These are phyloP conservation scores for Lordiphosa fenestrarum DNA, from an alignment of 2,888 invertebrate species.

Conservation along the genomic window DNA sequence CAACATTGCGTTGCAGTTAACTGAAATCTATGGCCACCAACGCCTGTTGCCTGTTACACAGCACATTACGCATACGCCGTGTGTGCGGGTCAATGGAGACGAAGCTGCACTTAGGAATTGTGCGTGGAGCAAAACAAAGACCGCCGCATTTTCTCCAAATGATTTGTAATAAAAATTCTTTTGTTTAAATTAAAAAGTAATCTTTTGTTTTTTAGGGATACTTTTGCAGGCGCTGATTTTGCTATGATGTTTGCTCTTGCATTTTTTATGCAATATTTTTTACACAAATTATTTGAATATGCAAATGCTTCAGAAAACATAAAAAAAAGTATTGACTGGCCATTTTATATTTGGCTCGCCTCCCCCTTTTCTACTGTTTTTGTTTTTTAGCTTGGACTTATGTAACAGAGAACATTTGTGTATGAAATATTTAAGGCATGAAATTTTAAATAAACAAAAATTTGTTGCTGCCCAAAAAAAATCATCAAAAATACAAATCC, in stretches of 20 bases:
- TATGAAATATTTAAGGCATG: constrained; percentile 61
- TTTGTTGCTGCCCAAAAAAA: constrained; percentile 29
- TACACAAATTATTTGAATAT: constrained; percentile 66
- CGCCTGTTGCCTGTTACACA: constrained; percentile 19
- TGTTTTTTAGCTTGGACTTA: constrained; percentile 37
- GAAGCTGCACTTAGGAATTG: constrained; percentile 28
- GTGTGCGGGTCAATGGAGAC: constrained; percentile 41
- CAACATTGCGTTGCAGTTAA: constrained; percentile 51
- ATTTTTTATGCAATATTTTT: constrained; percentile 34
- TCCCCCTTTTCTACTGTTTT: constrained; percentile 21
- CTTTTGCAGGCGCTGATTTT: constrained; percentile 7
- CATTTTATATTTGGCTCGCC: constrained; percentile 29
- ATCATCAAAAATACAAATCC: constrained; percentile 39
- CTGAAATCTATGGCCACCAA: constrained; percentile 55
- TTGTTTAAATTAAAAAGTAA: too few relatives aligned
- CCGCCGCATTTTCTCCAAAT: background rate
- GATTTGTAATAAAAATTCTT: too few relatives aligned
- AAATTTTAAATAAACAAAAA: constrained; percentile 67
- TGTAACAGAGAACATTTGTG: constrained; percentile 41
- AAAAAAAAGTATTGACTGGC: constrained; percentile 24
- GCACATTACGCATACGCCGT: constrained; percentile 43
- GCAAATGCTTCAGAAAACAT: constrained; percentile 49
- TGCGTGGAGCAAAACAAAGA: background rate
- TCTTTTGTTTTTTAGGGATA: too few relatives aligned
- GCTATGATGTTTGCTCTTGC: constrained; percentile 1